A percentile compares a stretch with the other conserved stretches of the same genome.
phyloP scores from a whole-genome alignment of 2,888 invertebrate genomes.

The Andrena hattorfiana region DNA sequence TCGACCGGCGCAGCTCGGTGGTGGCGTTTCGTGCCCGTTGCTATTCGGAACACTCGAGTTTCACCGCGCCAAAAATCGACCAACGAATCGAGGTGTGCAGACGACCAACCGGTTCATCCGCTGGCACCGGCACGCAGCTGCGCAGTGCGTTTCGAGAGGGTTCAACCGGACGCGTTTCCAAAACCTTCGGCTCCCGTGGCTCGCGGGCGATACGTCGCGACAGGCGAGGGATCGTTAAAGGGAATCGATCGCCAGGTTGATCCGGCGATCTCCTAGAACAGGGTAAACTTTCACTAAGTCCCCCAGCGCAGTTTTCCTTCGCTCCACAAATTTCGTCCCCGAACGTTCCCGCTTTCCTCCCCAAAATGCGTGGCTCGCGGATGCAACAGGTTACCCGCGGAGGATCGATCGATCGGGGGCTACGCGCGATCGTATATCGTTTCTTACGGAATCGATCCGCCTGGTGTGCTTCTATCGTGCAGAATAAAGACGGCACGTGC shows the following conservation, averaged over 20 bases:
- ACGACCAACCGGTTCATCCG: background rate
- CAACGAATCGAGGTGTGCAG: background rate
- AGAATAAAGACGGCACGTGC: background rate
- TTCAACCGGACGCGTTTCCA: background rate
- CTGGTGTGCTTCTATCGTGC: background rate
- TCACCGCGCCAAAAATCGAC: background rate
- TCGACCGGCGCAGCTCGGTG: too few species aligned
- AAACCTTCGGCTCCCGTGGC: background rate
- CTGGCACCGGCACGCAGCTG: slow-evolving; percentile 2
- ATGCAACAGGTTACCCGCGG: slow-evolving; percentile 3
- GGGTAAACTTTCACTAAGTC: background rate
- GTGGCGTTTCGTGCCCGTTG: background rate
- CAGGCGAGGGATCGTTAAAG: background rate
- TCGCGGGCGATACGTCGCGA: background rate
- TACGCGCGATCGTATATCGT: background rate
- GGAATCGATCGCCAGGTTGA: background rate
- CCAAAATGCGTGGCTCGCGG: background rate
- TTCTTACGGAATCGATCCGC: background rate
- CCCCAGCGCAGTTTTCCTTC: background rate
- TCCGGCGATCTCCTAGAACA: background rate
- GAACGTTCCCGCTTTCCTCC: background rate
- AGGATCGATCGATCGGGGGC: background rate
- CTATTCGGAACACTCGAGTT: background rate
- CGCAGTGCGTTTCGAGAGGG: background rate
- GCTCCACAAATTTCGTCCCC: background rate